Percentiles rank a stretch among this genome's conserved stretches.
These are phyloP conservation scores for Pararge aegeria DNA, from an alignment of 1,140 invertebrate genomes.

Conservation along the genomic window DNA sequence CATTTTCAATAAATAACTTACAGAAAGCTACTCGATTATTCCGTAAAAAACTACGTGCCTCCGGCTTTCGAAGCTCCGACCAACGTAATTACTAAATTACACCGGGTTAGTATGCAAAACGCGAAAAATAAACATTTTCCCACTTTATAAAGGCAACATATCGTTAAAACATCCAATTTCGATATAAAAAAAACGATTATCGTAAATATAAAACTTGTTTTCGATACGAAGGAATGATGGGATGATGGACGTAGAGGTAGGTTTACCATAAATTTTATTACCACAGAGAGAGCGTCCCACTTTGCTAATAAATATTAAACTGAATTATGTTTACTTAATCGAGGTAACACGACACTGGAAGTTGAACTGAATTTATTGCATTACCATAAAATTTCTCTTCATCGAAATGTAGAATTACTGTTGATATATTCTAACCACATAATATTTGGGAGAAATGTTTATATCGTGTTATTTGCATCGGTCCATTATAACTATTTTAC, in stretches of 20 bases:
- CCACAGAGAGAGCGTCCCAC: background rate
- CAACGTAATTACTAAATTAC: slow-evolving; percentile 65
- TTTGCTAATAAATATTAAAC: too few species aligned
- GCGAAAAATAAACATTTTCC: slow-evolving; percentile 64
- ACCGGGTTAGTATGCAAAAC: slow-evolving; percentile 52
- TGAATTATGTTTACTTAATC: too few species aligned
- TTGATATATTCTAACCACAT: too few species aligned
- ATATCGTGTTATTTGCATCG: too few species aligned
- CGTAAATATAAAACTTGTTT: slow-evolving; percentile 29
- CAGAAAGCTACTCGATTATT: slow-evolving; percentile 25
- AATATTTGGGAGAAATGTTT: too few species aligned
- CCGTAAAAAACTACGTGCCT: slow-evolving; percentile 21
- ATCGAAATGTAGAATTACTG: too few species aligned
- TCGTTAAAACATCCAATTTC: slow-evolving; percentile 46
- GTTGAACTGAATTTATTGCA: too few species aligned
- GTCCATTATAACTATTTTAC: too few species aligned
- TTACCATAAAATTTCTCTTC: too few species aligned
- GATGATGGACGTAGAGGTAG: slow-evolving; percentile 58
- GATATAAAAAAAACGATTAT: slow-evolving; percentile 37
- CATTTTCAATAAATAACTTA: slow-evolving; percentile 14
- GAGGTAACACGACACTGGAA: too few species aligned
- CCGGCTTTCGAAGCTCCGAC: slow-evolving; percentile 16
- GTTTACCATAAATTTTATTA: background rate
- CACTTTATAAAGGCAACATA: slow-evolving; percentile 41
- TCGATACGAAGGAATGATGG: slow-evolving; percentile 48